Percentiles rank a stretch among this genome's conserved stretches.
Evolutionary conservation across 2,888 invertebrate species (phyloP).

Genomic region (Altica lythri): DNA sequence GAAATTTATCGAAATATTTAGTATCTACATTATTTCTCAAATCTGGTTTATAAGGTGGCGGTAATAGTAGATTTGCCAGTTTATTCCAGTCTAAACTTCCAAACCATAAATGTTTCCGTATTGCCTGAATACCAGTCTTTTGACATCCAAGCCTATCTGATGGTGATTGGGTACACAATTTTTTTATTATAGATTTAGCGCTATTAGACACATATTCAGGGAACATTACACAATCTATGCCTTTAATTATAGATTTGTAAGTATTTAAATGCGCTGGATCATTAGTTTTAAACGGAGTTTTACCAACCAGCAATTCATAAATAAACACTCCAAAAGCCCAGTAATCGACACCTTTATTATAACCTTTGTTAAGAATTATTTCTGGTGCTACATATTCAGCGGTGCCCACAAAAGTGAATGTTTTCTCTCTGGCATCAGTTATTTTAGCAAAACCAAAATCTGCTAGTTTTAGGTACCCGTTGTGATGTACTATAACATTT

Average conservation of each 20-base stretch:
- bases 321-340: constrained; percentile 90
- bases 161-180: constrained; percentile 68
- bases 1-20: constrained; percentile 85
- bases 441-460: constrained; percentile 94
- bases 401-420: constrained; percentile 94
- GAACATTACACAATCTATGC: constrained; percentile 64
- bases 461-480: constrained; percentile 87
- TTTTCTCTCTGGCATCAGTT: constrained; percentile 71
- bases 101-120: constrained; percentile 90
- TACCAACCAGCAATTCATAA: constrained; percentile 82
- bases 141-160: constrained; percentile 76
- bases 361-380: constrained; percentile 83
- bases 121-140: constrained; percentile 80
- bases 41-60: constrained; percentile 74
- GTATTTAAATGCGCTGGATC: constrained; percentile 89
- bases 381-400: constrained; percentile 88
- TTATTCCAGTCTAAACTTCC: constrained; percentile 87
- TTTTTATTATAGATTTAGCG: constrained; percentile 79
- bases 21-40: constrained; percentile 70
- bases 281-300: constrained; percentile 72
- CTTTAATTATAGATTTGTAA: constrained; percentile 83
- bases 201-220: constrained; percentile 76
- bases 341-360: constrained; percentile 85
- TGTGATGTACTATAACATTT: constrained; percentile 81
- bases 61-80: constrained; percentile 68